Evolutionary conservation across 2,888 invertebrate species (phyloP).

Genomic region (Eutolmus rufibarbis): DNA sequence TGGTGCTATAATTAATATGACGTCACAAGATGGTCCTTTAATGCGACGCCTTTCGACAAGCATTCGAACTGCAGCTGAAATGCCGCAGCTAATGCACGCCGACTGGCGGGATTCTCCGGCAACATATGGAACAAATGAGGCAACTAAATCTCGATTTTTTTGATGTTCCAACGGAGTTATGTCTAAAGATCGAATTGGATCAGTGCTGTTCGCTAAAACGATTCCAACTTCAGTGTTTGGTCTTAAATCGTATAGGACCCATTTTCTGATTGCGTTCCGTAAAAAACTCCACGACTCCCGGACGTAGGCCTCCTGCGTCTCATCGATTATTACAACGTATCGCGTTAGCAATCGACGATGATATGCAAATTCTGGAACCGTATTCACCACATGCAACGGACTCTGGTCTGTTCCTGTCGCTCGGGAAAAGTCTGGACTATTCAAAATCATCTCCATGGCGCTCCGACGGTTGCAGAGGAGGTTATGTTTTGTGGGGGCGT

Average conservation of each 20-base stretch:
- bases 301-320: conserved; percentile 67
- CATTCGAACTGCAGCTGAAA: conserved; percentile 58
- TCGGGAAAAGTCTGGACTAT: conserved; percentile 64
- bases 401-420: conserved; percentile 34
- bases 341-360: conserved; percentile 66
- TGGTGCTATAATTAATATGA: conserved; percentile 67
- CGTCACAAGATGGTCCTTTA: conserved; percentile 65
- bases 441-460: conserved; percentile 67
- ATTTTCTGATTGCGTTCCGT: conserved; percentile 67
- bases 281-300: conserved; percentile 70
- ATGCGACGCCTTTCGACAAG: conserved; percentile 61
- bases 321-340: conserved; percentile 68
- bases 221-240: conserved; percentile 66
- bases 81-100: conserved; percentile 61
- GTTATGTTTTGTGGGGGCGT: conserved; percentile 73
- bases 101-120: conserved; percentile 64
- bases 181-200: conserved; percentile 57
- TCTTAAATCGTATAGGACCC: conserved; percentile 67
- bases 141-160: conserved; percentile 61
- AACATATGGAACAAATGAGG: conserved; percentile 65
- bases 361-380: conserved; percentile 64
- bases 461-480: conserved; percentile 69
- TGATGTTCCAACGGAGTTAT: conserved; percentile 58
- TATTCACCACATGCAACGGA: conserved; percentile 55
- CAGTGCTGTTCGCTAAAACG: conserved; percentile 63